Percentiles rank a stretch among this genome's conserved stretches.
Evolutionary conservation across 2,888 invertebrate genomes (phyloP).

Genomic region (Onchidella celtica): DNA sequence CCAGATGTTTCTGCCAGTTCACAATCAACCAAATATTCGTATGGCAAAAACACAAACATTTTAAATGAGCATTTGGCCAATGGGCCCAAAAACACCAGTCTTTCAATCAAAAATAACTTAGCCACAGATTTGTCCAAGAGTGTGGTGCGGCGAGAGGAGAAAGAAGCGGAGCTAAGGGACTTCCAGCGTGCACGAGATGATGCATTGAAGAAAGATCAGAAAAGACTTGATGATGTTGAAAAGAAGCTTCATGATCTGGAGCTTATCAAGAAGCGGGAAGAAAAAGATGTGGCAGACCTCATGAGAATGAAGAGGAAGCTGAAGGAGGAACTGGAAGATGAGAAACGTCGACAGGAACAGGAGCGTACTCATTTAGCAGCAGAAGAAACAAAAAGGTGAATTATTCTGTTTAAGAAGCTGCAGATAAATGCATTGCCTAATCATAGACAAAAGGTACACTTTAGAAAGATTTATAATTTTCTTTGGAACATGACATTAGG

Average conservation of each 20-base stretch:
- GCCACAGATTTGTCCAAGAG: conserved; percentile 14
- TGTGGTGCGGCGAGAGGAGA: conserved; percentile 19
- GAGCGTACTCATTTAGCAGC: conserved; percentile 32
- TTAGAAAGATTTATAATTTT: too few species aligned
- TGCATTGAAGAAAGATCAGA: background rate
- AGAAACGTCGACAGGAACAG: conserved; percentile 49
- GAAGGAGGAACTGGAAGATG: conserved; percentile 61
- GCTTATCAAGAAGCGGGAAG: conserved; percentile 64
- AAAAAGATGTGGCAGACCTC: conserved; percentile 73
- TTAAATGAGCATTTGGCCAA: conserved; percentile 7
- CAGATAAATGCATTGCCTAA: background rate
- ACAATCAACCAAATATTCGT: background rate
- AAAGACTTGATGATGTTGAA: conserved; percentile 49
- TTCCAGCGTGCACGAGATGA: conserved; percentile 10
- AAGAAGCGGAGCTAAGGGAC: conserved; percentile 19
- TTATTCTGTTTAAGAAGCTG: background rate
- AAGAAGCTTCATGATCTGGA: conserved; percentile 60
- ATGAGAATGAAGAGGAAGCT: conserved; percentile 71
- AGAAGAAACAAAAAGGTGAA: conserved; percentile 70
- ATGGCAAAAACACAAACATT: conserved; percentile 49
- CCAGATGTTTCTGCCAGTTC: conserved; percentile 28
- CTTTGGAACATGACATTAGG: too few species aligned
- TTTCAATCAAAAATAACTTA: conserved; percentile 39
- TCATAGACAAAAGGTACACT: background rate
- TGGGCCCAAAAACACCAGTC: conserved; percentile 22